A percentile compares a stretch with the other conserved stretches of the same genome.
Evolutionary conservation across 2,113 vertebrate genomes (phyloP).

Genomic region (Cynocephalus volans): DNA sequence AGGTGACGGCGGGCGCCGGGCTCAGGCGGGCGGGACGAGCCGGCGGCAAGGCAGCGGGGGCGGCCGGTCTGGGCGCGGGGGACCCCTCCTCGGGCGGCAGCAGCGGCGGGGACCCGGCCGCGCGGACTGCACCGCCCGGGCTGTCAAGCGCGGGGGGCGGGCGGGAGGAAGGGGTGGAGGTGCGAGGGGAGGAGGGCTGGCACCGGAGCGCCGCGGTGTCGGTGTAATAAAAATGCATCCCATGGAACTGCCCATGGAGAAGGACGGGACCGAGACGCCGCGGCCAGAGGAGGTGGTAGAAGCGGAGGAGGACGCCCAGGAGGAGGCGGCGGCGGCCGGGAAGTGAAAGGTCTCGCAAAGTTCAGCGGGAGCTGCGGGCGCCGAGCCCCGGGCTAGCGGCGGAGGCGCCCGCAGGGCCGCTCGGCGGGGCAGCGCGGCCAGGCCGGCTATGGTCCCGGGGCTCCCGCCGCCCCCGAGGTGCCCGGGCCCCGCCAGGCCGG

Average conservation of each 20-base stretch:
- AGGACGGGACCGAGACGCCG: conserved; percentile 65
- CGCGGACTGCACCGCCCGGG: conserved; percentile 67
- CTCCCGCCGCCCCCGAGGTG: conserved; percentile 68
- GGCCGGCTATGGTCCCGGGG: conserved; percentile 79
- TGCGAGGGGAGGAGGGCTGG: conserved; percentile 78
- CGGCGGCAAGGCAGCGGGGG: neutral
- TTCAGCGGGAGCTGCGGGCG: conserved; percentile 67
- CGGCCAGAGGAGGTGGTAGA: conserved; percentile 62
- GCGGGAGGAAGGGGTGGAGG: conserved; percentile 70
- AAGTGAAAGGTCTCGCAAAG: conserved; percentile 81
- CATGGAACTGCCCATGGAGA: conserved; percentile 83
- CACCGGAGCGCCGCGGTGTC: conserved; percentile 84
- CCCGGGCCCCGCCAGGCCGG: conserved; percentile 74
- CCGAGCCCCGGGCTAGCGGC: conserved; percentile 35
- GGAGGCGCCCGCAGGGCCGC: conserved; percentile 37
- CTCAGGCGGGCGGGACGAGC: neutral
- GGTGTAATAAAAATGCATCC: conserved; percentile 87
- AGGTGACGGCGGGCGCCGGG: no score
- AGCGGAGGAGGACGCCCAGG: conserved; percentile 71
- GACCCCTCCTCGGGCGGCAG: neutral
- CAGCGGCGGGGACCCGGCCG: conserved; percentile 17
- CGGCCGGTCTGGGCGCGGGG: neutral
- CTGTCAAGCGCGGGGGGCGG: conserved; percentile 75
- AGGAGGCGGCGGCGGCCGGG: conserved; percentile 72
- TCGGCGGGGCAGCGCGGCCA: conserved; percentile 55